Evolutionary conservation across 1,140 invertebrate genomes (phyloP).

Genomic region (Wasmannia auropunctata): DNA sequence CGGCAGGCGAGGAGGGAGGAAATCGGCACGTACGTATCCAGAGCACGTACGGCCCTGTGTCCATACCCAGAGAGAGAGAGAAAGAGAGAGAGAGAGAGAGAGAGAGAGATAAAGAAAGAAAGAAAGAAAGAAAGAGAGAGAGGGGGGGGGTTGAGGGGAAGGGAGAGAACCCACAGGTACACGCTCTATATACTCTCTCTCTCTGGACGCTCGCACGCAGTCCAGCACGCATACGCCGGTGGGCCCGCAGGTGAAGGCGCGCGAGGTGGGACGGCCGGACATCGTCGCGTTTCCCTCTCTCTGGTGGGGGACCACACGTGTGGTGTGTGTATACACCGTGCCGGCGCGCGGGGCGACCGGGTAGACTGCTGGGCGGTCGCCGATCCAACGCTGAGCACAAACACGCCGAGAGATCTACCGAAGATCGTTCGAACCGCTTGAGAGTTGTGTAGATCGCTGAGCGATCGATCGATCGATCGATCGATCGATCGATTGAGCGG

Average conservation of each 20-base stretch:
- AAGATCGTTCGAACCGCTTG: conserved; percentile 32
- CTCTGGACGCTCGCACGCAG: conserved; percentile 66
- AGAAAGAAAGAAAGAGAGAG: neutral
- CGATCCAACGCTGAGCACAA: conserved; percentile 57
- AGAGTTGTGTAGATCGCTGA: neutral
- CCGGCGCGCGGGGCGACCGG: conserved; percentile 74
- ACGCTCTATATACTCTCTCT: conserved; percentile 76
- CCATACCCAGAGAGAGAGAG: conserved; percentile 78
- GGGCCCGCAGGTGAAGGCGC: conserved; percentile 57
- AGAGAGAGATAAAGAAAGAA: neutral
- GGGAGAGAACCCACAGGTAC: conserved; percentile 63
- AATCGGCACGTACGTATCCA: conserved; percentile 80
- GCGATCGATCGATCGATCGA: conserved; percentile 39
- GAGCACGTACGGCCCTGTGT: conserved; percentile 84
- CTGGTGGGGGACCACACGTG: conserved; percentile 76
- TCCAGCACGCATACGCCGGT: conserved; percentile 64
- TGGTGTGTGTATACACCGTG: conserved; percentile 72
- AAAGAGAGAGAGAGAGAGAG: conserved; percentile 11
- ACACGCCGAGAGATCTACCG: conserved; percentile 46
- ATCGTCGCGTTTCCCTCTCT: conserved; percentile 42
- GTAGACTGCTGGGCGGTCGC: conserved; percentile 72
- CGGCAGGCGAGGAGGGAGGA: conserved; percentile 63
- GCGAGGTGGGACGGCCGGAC: conserved; percentile 41
- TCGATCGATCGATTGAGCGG: neutral
- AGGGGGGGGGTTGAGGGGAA: neutral